These are phyloP conservation scores for Lepidonotus clava DNA, from an alignment of 2,888 invertebrate species.

Conservation along the genomic window DNA sequence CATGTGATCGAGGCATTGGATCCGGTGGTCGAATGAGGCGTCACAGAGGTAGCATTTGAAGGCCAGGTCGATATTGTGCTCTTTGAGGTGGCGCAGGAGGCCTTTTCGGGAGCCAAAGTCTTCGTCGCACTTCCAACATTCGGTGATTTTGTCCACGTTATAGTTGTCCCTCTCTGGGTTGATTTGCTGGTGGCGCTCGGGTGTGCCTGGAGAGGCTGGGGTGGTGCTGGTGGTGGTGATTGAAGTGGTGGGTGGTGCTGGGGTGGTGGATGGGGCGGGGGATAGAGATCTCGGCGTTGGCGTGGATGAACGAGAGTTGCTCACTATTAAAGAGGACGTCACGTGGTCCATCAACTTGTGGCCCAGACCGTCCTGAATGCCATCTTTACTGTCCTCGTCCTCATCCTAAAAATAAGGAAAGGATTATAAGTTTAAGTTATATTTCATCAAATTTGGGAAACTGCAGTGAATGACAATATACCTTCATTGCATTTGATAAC, in stretches of 20 bases:
- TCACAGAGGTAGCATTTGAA: conserved; percentile 97
- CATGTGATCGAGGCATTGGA: conserved; percentile 91
- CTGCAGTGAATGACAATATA: too few relatives aligned
- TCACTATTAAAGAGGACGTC: background rate
- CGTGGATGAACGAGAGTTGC: background rate
- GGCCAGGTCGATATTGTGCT: conserved; percentile 81
- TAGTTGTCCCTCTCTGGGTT: conserved; percentile 78
- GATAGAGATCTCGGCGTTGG: conserved; percentile 6
- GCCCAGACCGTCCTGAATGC: conserved; percentile 45
- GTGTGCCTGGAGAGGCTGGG: background rate
- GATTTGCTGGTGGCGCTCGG: conserved; percentile 60
- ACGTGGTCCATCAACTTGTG: conserved; percentile 54
- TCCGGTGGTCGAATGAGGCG: conserved; percentile 89
- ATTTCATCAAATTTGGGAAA: too few relatives aligned
- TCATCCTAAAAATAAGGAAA: conserved; percentile 15
- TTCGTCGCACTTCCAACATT: conserved; percentile 76
- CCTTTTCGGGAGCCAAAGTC: conserved; percentile 73
- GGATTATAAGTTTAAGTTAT: background rate
- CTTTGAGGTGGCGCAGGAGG: conserved; percentile 77
- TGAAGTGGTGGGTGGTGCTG: background rate
- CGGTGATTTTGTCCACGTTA: conserved; percentile 77
- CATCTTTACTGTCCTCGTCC: conserved; percentile 46
- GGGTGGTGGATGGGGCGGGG: background rate
- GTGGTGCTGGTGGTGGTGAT: background rate
- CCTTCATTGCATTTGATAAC: too few relatives aligned